These are phyloP conservation scores for Chaitophorus viminalis DNA, from an alignment of 2,888 invertebrate species.

Conservation along the genomic window DNA sequence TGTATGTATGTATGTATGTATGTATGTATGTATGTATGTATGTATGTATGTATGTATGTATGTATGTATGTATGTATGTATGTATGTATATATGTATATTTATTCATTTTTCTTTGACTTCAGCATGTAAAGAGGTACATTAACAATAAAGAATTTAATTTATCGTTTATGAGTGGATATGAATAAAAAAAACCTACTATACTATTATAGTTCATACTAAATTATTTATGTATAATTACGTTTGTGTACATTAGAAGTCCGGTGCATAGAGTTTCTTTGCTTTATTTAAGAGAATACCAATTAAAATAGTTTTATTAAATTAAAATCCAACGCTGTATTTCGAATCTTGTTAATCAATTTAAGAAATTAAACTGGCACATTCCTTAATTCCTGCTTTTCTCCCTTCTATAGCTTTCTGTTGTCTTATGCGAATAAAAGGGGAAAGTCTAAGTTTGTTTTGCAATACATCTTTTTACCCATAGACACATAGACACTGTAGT, in stretches of 20 bases:
- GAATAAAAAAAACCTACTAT: conserved; percentile 2
- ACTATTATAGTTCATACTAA: conserved; percentile 3
- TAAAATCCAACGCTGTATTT: conserved; percentile 23
- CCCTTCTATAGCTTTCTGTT: not conserved
- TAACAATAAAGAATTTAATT: not conserved
- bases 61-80: too few species aligned
- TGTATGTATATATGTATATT: too few species aligned
- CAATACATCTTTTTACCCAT: conserved; percentile 42
- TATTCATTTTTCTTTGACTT: not conserved
- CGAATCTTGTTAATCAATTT: conserved; percentile 57
- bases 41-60: too few species aligned
- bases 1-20: too few species aligned
- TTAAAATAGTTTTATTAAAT: conserved; percentile 50
- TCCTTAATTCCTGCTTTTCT: conserved; percentile 17
- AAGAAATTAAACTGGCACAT: conserved; percentile 52
- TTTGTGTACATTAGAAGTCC: not conserved
- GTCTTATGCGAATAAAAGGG: not conserved
- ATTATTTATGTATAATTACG: conserved; percentile 33
- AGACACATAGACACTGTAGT: not conserved
- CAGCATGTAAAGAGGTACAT: not conserved
- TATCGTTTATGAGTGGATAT: not conserved
- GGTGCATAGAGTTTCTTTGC: not conserved
- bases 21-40: too few species aligned
- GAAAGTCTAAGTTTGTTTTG: conserved; percentile 15
- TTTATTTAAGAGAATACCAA: conserved; percentile 22